Evolutionary conservation across 2,888 invertebrate species (phyloP), one percentile per base, ranked within the genome.

Genomic region (Diachrysia chrysitis): DNA sequence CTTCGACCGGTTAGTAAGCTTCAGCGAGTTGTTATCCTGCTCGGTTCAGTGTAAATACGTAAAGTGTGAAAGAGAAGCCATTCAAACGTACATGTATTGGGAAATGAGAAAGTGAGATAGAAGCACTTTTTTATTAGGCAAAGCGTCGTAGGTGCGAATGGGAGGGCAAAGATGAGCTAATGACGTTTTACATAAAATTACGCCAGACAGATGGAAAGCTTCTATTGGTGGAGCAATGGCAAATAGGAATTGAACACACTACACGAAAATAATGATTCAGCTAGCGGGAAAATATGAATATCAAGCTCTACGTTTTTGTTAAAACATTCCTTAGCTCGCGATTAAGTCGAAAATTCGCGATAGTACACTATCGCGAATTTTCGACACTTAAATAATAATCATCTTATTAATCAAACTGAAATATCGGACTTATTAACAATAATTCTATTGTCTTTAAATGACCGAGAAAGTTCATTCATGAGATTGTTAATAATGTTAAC

Each of bases 121-220:
- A 85, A 79, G 63, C 55, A 83, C 58, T 67, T 71, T 72, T 63
- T 16, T 63, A 29, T 63, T 58, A 46, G 68, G 69, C 66, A 56
- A 63, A 78, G 81, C 73, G 51, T 32, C 5, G 54, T 83, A 78
- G 73, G 95, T 84, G 86, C 78, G 88, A 95, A 9, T 83, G 89
- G 81, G 88, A 88, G 14, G 77, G 81, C 82, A 83, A 73, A 81
- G 62, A 76, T 63, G 78, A 80, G 81, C 85, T 85, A 48, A 79
- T 83, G 81, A 83, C 80, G 82, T 86, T 83, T 87, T 87, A 89
- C 89, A 87, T 89, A 83, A 87, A 85, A 87, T 89, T 93, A 94
- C 93, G 89, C 85, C 91, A 96, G 96, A 96, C 97, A 97, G 97
- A 97, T 97, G 97, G 97, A 97, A 96, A 84, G 85, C 85, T 91